These are phyloP conservation scores for Timema cristinae DNA, from an alignment of 2,888 invertebrate genomes.

Conservation along the genomic window DNA sequence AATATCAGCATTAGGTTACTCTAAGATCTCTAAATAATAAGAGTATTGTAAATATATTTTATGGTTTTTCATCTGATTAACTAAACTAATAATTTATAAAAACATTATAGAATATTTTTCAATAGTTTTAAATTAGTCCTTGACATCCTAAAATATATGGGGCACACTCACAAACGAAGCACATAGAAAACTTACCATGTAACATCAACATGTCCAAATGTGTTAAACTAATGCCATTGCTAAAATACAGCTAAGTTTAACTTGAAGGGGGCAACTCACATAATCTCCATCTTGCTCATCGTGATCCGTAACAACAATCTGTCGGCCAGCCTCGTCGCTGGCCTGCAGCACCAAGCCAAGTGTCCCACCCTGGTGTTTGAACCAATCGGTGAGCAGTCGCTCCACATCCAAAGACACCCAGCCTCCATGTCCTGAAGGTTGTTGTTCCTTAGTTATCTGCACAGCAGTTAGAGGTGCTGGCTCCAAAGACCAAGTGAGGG, in stretches of 20 bases:
- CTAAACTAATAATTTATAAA: no score
- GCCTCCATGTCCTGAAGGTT: constrained; percentile 51
- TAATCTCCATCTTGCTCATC: constrained; percentile 51
- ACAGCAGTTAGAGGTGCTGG: constrained; percentile 52
- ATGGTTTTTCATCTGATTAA: no score
- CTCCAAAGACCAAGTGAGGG: constrained; percentile 40
- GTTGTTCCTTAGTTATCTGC: constrained; percentile 42
- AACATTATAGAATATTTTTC: no score
- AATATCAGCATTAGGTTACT: no score
- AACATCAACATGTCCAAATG: no score
- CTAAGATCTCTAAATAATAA: no score
- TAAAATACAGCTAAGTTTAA: not conserved
- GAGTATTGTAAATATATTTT: no score
- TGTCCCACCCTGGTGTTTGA: constrained; percentile 67
- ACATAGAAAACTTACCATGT: no score
- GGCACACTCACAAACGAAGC: no score
- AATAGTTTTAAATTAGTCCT: no score
- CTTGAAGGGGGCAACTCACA: constrained; percentile 40
- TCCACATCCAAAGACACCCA: constrained; percentile 75
- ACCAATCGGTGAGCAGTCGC: constrained; percentile 71
- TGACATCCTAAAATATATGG: no score
- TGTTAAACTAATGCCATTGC: no score
- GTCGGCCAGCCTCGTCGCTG: constrained; percentile 35
- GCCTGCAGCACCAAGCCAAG: constrained; percentile 72
- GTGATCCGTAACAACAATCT: constrained; percentile 60